Base-by-base conservation (phyloP, 1,140 invertebrate genomes). In the Cydia amplana region DNA sequence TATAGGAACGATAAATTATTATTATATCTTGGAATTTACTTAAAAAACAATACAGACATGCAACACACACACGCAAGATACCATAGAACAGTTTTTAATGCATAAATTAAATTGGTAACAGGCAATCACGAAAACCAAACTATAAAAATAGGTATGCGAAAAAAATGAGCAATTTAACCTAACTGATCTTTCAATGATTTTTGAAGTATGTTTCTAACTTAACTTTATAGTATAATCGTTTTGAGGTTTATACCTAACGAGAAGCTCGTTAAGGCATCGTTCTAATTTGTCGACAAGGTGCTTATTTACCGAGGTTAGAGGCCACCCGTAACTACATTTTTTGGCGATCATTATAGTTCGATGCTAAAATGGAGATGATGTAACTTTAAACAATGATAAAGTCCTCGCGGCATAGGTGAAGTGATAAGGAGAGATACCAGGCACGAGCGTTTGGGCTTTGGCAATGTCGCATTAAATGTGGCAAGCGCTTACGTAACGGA, bases 401-500 rank as follows among this genome's bases (percentile, higher is more conserved):
- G 64, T 28, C 63, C 9, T 12, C 65, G 18, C 65, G 18, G 46
- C 63, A 20, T 64, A 36, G 80, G 78, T 49, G n/a, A 51, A 23
- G 4, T 77, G 78, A 82, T 82, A 80, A 79, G 51, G 73, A 40
- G 20, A 74, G 75, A 83, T 87, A 87, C 83, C 79, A 84, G 84
- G 80, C 81, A 86, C 74, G 85, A 87, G 28, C 64, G 65, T 78
- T 78, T 82, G 75, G 64, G 82, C 82, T 91, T 91, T 88, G 89
- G 88, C 87, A 90, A 85, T 89, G 83, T 80, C 80, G 77, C 67
- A 25, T 78, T 78, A 86, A 83, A 86, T 87, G 83, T 89, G 85
- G 87, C 88, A 91, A 91, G 87, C 84, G 80, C 73, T 92, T 90
- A 92, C 87, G 87, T 89, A 89, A 90, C 72, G 76, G 55, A 67